Evolutionary conservation across 2,888 invertebrate genomes (phyloP), one percentile per base, ranked within the genome.

Genomic region (Drosophila rellima): DNA sequence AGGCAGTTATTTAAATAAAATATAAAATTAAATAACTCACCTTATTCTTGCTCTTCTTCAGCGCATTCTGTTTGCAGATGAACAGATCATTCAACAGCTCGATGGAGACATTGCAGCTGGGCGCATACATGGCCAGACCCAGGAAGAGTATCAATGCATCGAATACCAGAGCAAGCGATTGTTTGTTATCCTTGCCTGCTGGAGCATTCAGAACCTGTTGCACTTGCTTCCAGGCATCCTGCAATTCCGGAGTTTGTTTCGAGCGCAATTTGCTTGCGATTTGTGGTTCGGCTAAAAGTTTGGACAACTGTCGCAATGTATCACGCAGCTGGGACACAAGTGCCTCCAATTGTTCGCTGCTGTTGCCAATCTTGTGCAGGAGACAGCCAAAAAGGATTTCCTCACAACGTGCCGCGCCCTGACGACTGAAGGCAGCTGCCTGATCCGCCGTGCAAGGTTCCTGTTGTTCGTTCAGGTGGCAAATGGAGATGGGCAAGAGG

Each of bases 131-230:
- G 4, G 75, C 63, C 47, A 86, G 11, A 0, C 67, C 62, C 2
- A 83, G n/a, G 10, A 71, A 80, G 11, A 83, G 20, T 15, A 80
- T 59, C 0, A 89, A 15, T 0, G 74, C 67, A 56, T 83, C 77
- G 2, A 88, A 83, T 3, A 39, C 15, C 3, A 52, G 7, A 0
- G 8, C 2, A 0, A 71, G 42, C 1, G 20, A 0, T 10, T 33
- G 4, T 3, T 23, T 20, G 0, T 33, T 20, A 1, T 33, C 15
- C 7, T 45, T 10, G 8, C 0, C 4, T 3, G 0, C 10, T 2
- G 31, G 11, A 8, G 37, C 18, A 15, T 61, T 44, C 7, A 5
- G 18, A 0, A 31, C 35, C 8, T 17, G 1, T 5, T 11, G 4
- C 4, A 80, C 55, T 20, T 45, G 8, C 10, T 50, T 3, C 83